These are phyloP conservation scores for Nomada goodeniana DNA, from an alignment of 2,888 invertebrate genomes.

Conservation along the genomic window DNA sequence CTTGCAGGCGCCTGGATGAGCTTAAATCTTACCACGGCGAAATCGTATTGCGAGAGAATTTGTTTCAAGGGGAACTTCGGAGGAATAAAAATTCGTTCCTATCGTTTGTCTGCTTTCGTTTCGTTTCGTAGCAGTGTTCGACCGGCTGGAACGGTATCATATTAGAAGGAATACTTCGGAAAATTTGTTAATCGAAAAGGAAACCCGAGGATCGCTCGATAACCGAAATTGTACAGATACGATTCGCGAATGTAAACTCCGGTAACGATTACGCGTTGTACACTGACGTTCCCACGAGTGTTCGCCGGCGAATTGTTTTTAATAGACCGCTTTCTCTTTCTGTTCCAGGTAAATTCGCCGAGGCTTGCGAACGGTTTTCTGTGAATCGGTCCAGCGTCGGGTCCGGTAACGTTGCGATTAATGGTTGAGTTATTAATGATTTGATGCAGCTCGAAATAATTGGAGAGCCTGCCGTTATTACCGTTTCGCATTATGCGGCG, in stretches of 20 bases:
- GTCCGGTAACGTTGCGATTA: slow-evolving; percentile 29
- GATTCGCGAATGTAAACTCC: not conserved
- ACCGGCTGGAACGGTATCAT: not conserved
- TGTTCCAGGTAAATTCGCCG: slow-evolving; percentile 60
- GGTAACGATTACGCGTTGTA: slow-evolving; percentile 19
- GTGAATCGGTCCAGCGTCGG: slow-evolving; percentile 19
- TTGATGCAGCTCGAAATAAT: not conserved
- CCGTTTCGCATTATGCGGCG: not conserved
- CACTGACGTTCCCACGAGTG: slow-evolving; percentile 30
- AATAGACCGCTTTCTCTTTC: slow-evolving; percentile 46
- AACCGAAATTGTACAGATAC: not conserved
- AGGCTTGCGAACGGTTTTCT: slow-evolving; percentile 26
- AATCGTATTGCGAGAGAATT: slow-evolving; percentile 27
- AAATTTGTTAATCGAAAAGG: not conserved
- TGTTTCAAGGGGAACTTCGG: slow-evolving; percentile 20
- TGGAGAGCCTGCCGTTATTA: not conserved
- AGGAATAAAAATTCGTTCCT: not conserved
- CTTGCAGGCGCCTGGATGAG: slow-evolving; percentile 22
- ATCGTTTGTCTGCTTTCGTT: no score
- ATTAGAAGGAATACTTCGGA: not conserved
- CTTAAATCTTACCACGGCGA: slow-evolving; percentile 38
- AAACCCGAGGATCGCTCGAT: not conserved
- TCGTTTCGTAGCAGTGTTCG: no score
- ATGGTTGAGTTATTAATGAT: not conserved
- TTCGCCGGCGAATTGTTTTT: slow-evolving; percentile 30